phyloP scores from a whole-genome alignment of 1,140 invertebrate species.

The Venustaconcha ellipsiformis region DNA sequence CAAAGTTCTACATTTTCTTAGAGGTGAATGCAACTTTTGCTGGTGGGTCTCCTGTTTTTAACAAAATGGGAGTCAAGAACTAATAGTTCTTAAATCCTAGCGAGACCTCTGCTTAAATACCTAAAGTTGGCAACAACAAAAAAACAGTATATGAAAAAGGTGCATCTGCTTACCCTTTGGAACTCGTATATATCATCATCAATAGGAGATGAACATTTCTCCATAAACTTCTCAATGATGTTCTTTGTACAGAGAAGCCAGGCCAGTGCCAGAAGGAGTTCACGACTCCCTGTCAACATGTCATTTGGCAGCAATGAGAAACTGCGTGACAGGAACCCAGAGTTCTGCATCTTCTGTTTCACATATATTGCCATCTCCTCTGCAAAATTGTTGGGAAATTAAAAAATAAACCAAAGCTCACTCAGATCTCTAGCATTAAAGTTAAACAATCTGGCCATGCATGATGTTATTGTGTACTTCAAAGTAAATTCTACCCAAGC shows the following conservation, averaged over 20 bases:
- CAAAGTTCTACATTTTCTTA: too few relatives aligned
- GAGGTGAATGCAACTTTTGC: too few relatives aligned
- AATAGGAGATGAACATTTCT: conserved; percentile 42
- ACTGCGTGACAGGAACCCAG: conserved; percentile 44
- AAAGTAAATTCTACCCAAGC: too few relatives aligned
- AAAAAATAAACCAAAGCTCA: neutral
- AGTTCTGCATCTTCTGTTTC: conserved; percentile 48
- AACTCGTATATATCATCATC: conserved; percentile 37
- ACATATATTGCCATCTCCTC: conserved; percentile 53
- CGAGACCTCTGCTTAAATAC: too few relatives aligned
- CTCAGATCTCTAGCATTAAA: neutral
- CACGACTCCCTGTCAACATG: conserved; percentile 51
- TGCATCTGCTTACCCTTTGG: conserved; percentile 16
- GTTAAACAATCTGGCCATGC: neutral
- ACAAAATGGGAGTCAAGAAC: too few relatives aligned
- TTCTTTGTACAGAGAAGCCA: conserved; percentile 54
- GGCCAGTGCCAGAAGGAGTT: conserved; percentile 54
- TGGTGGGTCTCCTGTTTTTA: too few relatives aligned
- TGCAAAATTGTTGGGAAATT: conserved; percentile 14
- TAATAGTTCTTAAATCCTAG: too few relatives aligned
- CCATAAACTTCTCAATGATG: conserved; percentile 50
- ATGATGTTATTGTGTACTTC: neutral
- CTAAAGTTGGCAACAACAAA: too few relatives aligned
- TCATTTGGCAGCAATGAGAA: conserved; percentile 49
- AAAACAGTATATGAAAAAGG: neutral